Base-by-base conservation (phyloP, 2,113 vertebrate genomes). In the Lipophrys pholis region DNA sequence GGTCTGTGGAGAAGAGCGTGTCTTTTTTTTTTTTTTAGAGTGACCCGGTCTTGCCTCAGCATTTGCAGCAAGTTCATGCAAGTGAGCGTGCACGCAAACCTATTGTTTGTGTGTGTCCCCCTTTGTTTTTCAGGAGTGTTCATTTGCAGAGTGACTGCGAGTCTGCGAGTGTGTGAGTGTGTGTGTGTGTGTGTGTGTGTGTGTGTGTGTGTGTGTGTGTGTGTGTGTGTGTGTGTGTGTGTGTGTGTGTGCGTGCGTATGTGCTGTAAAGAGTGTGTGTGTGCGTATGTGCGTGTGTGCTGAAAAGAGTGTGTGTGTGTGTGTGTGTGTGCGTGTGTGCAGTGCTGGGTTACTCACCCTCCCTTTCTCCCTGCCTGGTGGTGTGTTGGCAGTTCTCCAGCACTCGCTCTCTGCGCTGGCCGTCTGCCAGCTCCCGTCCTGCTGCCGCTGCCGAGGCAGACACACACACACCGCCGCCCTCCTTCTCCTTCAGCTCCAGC, bases 401-500 rank as follows among this genome's bases (percentile, higher is more conserved):
- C 86, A 88, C 94, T 72, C 94, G 91, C 83, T 95, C 95, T 94
- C 90, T 95, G 91, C 91, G 94, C 94, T 95, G 95, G 95, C 94
- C 92, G 93, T 94, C 94, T 87, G 97, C 96, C 91, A 94, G 91
- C 90, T 96, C 96, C 92, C 94, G 95, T 94, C 95, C 95, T 90
- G 95, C 88, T 78, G 81, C 80, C 50, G 69, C 73, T 71, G 87
- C 85, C 54, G 89, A 81, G 78, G 82, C 87, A 84, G 82, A 88
- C 84, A 88, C 85, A 64, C 87, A 92, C 78, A 94, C 92, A 65
- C 78, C 70, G 83, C 95, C 93, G 89, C 96, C 94, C 94, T 97
- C 96, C 94, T 95, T 95, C 91, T 97, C 96, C 94, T 97, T 97
- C 95, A 97, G 97, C 94, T 98, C 97, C 93, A 98, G 94, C 94